Percentiles rank a stretch among this genome's conserved stretches.
Conservation (phyloP, 2,797 vertebrate genomes). For the Micrastur ruficollis region DNA sequence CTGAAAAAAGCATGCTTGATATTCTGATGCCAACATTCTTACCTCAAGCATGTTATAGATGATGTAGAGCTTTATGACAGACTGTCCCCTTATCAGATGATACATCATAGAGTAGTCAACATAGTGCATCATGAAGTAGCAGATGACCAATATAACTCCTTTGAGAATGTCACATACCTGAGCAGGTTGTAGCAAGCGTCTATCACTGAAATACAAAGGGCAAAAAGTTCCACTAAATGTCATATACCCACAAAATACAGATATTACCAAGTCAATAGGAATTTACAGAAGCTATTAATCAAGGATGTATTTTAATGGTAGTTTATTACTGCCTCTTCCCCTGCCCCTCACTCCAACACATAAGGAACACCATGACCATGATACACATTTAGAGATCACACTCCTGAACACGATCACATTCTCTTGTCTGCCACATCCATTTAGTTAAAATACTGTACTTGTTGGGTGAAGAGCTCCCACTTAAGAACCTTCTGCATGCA, state of each 20-base stretch:
- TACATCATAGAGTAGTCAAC: conserved; percentile 99
- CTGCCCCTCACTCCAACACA: not conserved
- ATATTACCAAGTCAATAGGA: not conserved
- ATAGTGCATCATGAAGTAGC: conserved; percentile 97
- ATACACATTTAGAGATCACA: not conserved
- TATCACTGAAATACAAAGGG: conserved; percentile 80
- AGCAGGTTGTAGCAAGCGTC: conserved; percentile 92
- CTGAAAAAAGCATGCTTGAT: not conserved
- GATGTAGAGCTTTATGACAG: conserved; percentile 98
- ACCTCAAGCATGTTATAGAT: conserved; percentile 99
- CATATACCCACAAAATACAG: not conserved
- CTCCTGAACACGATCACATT: not conserved
- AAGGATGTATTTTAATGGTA: not conserved
- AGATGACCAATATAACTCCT: conserved; percentile 91
- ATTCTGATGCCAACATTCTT: conserved; percentile 9
- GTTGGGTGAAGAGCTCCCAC: not conserved
- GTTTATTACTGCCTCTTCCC: not conserved
- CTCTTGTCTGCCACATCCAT: not conserved
- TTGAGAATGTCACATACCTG: conserved; percentile 97
- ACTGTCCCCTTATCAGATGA: conserved; percentile 97
- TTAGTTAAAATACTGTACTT: not conserved
- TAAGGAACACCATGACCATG: not conserved
- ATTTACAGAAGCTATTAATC: not conserved
- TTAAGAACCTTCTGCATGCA: not conserved
- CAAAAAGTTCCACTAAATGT: not conserved